A percentile compares a stretch with the other conserved stretches of the same genome.
Conservation (phyloP, 2,888 invertebrate species). For the Melanostoma scalare region DNA sequence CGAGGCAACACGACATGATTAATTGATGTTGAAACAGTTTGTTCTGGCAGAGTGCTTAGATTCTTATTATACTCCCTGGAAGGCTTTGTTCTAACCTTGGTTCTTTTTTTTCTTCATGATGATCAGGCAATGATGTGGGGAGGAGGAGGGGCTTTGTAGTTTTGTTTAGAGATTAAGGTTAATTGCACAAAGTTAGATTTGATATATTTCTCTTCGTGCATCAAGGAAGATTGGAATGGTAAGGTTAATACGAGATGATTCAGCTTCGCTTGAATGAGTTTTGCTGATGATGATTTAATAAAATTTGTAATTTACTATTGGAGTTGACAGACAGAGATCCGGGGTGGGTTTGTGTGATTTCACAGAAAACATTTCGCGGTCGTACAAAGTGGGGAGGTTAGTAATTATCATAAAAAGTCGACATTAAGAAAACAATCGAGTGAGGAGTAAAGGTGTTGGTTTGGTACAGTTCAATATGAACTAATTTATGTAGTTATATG, state of each 20-base stretch:
- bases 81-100: slow-evolving; percentile 63
- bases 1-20: slow-evolving; percentile 67
- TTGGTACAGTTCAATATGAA: no score
- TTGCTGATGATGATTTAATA: slow-evolving; percentile 64
- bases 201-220: slow-evolving; percentile 67
- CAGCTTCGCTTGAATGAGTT: slow-evolving; percentile 39
- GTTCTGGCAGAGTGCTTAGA: slow-evolving; percentile 46
- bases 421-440: neutral
- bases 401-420: slow-evolving; percentile 21
- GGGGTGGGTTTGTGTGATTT: slow-evolving; percentile 5
- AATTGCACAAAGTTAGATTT: slow-evolving; percentile 65
- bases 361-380: neutral
- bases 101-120: neutral
- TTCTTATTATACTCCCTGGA: slow-evolving; percentile 28
- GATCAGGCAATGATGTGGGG: slow-evolving; percentile 13
- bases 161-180: slow-evolving; percentile 72
- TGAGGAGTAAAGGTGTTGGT: neutral
- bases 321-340: slow-evolving; percentile 33
- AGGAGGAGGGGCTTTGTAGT: slow-evolving; percentile 23
- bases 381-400: slow-evolving; percentile 15
- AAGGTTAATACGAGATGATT: slow-evolving; percentile 58
- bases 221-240: slow-evolving; percentile 59
- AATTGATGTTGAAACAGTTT: slow-evolving; percentile 70
- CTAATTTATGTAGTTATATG: no score
- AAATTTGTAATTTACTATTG: slow-evolving; percentile 38